Base-by-base conservation (phyloP, 1,140 invertebrate genomes). In the Lordiphosa collinella region DNA sequence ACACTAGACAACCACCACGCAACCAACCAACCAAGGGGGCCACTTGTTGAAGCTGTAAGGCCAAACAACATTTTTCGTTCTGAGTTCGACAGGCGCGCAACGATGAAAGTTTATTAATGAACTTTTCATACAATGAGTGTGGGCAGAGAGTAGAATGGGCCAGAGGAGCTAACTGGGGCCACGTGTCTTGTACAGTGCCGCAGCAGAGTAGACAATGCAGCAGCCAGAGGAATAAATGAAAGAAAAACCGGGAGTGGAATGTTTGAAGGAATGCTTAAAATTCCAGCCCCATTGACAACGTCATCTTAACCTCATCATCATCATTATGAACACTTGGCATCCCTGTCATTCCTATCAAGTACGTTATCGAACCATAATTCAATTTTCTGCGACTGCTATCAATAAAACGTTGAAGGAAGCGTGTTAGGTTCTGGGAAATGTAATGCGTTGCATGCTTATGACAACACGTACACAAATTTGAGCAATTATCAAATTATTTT, bases 91-190 rank as follows among this genome's bases (percentile, higher is more conserved):
- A 82, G 78, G 41, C 41, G 41, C 41, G 41, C 65, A 59, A 44
- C 53, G 63, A 67, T 52, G 60, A 78, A 84, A 84, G 78, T 84
- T 84, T 84, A 84, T 84, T 84, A 84, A 84, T 72, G 78, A 84
- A 84, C 55, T 84, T 84, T 78, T 60, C 52, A 29, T 22, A 7
- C 48, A 47, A 41, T 47, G 18, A 43, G 22, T 41, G 49, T 13
- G 12, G 47, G 32, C 36, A 49, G 48, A 35, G 60, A 47, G 67
- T 67, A 48, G 63, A 18, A 44, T 22, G 18, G 16, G 52, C 29
- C 6, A 48, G 46, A 48, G 40, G 31, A 13, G 18, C 18, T 5
- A 22, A 7, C 5, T 49, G 18, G n/a, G 31, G 46, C 63, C 63
- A 66, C 37, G 48, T 75, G 70, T 69, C 76, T 70, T 41, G 59